Evolutionary conservation across 2,888 invertebrate genomes (phyloP).

Genomic region (Neuroscelio doddi): DNA sequence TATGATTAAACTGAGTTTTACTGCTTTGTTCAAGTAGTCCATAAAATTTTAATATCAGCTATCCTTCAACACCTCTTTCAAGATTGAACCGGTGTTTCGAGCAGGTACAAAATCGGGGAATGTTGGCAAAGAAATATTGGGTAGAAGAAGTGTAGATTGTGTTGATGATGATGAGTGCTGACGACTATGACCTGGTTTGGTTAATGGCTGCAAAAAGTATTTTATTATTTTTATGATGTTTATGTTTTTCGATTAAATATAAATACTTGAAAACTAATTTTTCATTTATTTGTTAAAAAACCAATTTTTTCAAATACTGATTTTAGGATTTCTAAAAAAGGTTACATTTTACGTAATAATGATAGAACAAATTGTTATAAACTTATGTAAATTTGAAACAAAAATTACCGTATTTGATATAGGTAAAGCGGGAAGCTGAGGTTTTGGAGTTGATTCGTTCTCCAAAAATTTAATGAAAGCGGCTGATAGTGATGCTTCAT

Average conservation of each 20-base stretch:
- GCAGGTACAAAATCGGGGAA: conserved; percentile 76
- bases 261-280: neutral
- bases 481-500: conserved; percentile 77
- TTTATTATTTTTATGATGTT: too few relatives aligned
- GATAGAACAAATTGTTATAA: too few relatives aligned
- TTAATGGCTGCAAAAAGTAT: conserved; percentile 54
- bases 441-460: conserved; percentile 83
- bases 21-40: too few relatives aligned
- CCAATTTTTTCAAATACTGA: too few relatives aligned
- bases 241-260: neutral
- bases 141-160: conserved; percentile 73
- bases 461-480: conserved; percentile 88
- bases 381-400: too few relatives aligned
- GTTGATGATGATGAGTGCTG: conserved; percentile 69
- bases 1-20: too few relatives aligned
- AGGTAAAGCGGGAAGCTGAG: conserved; percentile 74
- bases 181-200: conserved; percentile 65
- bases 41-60: conserved; percentile 72
- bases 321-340: too few relatives aligned
- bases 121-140: conserved; percentile 75
- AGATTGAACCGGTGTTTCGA: conserved; percentile 76
- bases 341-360: too few relatives aligned
- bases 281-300: neutral
- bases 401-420: conserved; percentile 63
- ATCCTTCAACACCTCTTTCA: conserved; percentile 78